Conservation (phyloP, 1,140 invertebrate genomes). For the Conus betulinus region DNA sequence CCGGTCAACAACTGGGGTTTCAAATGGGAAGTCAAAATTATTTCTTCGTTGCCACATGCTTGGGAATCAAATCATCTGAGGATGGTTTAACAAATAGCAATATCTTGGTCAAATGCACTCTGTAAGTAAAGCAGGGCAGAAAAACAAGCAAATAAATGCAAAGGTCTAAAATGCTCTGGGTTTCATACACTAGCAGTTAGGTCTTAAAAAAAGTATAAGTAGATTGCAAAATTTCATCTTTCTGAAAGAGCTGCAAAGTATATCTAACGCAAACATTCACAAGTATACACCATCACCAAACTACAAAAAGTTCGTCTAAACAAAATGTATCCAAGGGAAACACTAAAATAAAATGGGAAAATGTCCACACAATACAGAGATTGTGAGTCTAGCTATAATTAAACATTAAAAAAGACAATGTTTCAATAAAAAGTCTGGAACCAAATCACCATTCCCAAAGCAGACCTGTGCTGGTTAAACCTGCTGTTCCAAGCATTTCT, state of each 20-base stretch:
- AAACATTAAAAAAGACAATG: background rate
- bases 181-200: background rate
- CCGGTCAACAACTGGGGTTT: too few relatives aligned
- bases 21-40: too few relatives aligned
- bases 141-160: background rate
- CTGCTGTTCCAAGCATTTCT: too few relatives aligned
- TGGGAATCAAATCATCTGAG: too few relatives aligned
- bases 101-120: background rate
- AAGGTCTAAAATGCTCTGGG: background rate
- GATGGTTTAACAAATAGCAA: too few relatives aligned
- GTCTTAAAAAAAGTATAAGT: too few relatives aligned
- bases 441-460: background rate
- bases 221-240: too few relatives aligned
- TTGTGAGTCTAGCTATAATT: background rate
- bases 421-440: background rate
- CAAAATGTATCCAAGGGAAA: background rate
- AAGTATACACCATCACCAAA: slow-evolving; percentile 1
- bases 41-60: too few relatives aligned
- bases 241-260: background rate
- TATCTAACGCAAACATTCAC: background rate
- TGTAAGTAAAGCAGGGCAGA: background rate
- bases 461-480: background rate
- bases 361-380: background rate
- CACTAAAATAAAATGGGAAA: background rate
- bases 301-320: background rate